Conservation (phyloP, 2,113 vertebrate genomes). For the Pomatorhinus ruficollis region DNA sequence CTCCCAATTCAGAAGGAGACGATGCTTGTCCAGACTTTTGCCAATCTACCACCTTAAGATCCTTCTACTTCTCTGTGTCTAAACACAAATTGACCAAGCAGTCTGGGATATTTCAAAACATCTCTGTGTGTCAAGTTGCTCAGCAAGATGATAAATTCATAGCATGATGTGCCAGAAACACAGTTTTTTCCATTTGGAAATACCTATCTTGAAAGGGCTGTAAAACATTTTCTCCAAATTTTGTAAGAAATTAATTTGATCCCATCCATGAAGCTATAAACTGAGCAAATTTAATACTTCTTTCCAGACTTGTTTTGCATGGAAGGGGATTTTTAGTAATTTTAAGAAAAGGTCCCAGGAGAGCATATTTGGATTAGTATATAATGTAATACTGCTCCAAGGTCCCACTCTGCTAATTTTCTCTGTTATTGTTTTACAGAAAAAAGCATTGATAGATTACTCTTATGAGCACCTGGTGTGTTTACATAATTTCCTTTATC, state of each 20-base stretch:
- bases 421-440: neutral
- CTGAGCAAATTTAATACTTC: neutral
- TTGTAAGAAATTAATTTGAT: neutral
- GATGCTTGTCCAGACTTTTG: neutral
- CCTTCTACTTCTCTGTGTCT: neutral
- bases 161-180: neutral
- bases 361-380: neutral
- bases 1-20: neutral
- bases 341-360: neutral
- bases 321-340: neutral
- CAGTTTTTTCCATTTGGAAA: neutral
- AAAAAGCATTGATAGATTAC: neutral
- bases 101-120: neutral
- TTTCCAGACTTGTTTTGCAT: neutral
- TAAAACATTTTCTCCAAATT: neutral
- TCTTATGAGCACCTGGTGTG: fast-evolving
- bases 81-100: neutral
- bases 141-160: neutral
- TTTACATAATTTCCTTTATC: neutral
- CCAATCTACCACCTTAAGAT: neutral
- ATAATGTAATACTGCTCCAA: neutral
- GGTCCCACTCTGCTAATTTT: neutral
- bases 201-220: neutral
- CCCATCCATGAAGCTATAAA: neutral
- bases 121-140: neutral